A percentile compares a stretch with the other conserved stretches of the same genome.
Evolutionary conservation across 2,797 vertebrate genomes (phyloP).

Genomic region (Thaleichthys pacificus): DNA sequence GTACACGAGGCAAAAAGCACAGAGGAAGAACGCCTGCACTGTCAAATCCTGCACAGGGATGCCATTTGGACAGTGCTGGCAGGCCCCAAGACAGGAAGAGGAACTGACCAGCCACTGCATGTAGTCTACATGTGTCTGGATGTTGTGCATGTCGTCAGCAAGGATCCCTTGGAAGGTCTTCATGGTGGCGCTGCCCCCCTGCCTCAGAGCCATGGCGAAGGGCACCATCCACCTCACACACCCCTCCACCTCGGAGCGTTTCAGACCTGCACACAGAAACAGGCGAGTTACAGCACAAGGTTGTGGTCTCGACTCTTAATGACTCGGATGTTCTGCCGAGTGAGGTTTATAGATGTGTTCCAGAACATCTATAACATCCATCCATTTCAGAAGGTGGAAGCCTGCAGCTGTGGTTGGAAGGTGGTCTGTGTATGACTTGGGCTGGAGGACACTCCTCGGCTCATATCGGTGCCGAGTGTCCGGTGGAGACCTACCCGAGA

Average conservation of each 20-base stretch:
- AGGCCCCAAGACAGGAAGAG: neutral
- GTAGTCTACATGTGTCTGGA: slow-evolving; percentile 86
- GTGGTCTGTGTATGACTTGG: too few relatives aligned
- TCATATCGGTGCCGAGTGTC: too few relatives aligned
- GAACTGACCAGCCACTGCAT: slow-evolving; percentile 88
- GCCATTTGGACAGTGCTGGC: neutral
- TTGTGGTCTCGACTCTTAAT: neutral
- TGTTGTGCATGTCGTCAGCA: slow-evolving; percentile 88
- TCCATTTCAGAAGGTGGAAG: too few relatives aligned
- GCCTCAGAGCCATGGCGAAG: slow-evolving; percentile 87
- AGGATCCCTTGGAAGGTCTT: slow-evolving; percentile 84
- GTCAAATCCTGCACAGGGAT: neutral
- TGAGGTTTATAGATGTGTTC: too few relatives aligned
- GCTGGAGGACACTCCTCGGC: too few relatives aligned
- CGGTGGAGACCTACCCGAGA: slow-evolving; percentile 80
- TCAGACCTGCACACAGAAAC: slow-evolving; percentile 74
- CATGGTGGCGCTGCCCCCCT: slow-evolving; percentile 78
- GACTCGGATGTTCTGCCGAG: too few relatives aligned
- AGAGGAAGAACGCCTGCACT: neutral
- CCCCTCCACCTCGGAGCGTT: slow-evolving; percentile 83
- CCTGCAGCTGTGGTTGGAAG: too few relatives aligned
- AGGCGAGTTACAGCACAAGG: neutral
- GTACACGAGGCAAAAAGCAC: neutral
- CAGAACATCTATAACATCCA: too few relatives aligned
- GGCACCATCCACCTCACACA: slow-evolving; percentile 96